Base-by-base conservation (phyloP, 2,888 invertebrate genomes). In the Mythimna impura region DNA sequence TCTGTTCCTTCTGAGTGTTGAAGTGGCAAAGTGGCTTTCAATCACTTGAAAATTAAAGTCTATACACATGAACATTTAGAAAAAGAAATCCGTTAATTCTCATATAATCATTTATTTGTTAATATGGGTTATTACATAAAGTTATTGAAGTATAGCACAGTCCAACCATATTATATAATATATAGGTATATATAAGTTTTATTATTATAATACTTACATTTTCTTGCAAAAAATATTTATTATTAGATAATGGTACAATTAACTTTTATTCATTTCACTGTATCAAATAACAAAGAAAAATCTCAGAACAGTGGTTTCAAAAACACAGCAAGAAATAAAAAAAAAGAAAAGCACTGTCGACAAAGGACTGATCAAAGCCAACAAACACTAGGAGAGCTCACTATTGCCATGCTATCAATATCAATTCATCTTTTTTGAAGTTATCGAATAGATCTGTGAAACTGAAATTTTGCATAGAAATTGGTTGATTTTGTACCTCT, bases 391-490 rank as follows among this genome's bases (percentile, higher is more conserved):
- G 6, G 47, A 14, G 7, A 17, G 7, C 47, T 47, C 47, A 17
- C 47, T 47, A 17, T 20, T 17, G 17, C 6, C 47, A 20, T 10
- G 34, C 69, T 66, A 81, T 80, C 52, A 77, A 72, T 77, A 71
- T 66, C 61, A 66, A 60, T 34, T 25, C 10, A n/a, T 20, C 55
- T 52, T 77, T 67, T 55, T 71, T 25, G 54, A 58, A 72, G 72
- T 67, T 54, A 65, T 73, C 58, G 43, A 67, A 68, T 65, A 58
- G 52, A 68, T 73, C 52, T 34, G 36, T 22, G 17, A 55, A 70
- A 65, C 64, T 70, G 65, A 72, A 43, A 62, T 72, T 82, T 67
- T 79, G 79, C 65, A 72, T 70, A 61, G 47, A 72, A 64, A 80
- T 73, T 62, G 73, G 40, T 10, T 4, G 50, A 66, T 55, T 81